Percentiles rank a stretch among this genome's conserved stretches.
phyloP scores from a whole-genome alignment of 2,797 vertebrate species.

The Sebastes miniatus region DNA sequence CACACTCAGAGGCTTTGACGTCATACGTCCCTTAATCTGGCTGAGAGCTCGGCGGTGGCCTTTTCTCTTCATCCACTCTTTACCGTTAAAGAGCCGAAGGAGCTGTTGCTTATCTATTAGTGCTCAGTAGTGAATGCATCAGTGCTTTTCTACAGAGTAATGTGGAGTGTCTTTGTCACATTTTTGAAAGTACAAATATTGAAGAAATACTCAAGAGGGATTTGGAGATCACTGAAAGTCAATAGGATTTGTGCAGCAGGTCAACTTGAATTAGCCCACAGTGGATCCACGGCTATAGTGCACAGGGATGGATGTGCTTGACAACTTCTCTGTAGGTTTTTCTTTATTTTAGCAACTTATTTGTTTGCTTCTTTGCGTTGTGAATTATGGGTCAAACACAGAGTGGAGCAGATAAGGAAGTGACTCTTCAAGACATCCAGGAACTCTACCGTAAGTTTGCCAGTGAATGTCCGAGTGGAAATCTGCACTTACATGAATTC shows the following conservation, averaged over 20 bases:
- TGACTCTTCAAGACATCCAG: constrained; percentile 76
- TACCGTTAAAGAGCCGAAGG: background rate
- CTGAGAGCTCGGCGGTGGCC: background rate
- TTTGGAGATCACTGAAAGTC: background rate
- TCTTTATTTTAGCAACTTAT: background rate
- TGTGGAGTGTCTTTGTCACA: background rate
- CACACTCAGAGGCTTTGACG: constrained; percentile 5
- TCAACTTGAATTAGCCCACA: constrained; percentile 3
- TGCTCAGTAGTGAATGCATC: background rate
- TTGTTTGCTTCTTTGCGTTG: background rate
- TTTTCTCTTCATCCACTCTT: background rate
- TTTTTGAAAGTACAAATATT: background rate
- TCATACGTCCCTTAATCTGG: constrained; percentile 42
- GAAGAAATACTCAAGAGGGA: background rate
- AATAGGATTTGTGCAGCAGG: constrained; percentile 31
- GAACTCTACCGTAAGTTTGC: constrained; percentile 79
- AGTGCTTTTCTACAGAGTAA: no score
- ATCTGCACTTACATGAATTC: constrained; percentile 78
- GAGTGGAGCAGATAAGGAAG: constrained; percentile 46
- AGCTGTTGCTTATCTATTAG: background rate
- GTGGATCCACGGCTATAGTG: fast-evolving
- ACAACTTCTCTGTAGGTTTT: background rate
- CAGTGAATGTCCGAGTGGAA: constrained; percentile 76
- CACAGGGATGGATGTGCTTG: background rate
- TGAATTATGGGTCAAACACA: constrained; percentile 71